A percentile compares a stretch with the other conserved stretches of the same genome.
phyloP scores from a whole-genome alignment of 1,140 invertebrate species.

The Asobara japonica region DNA sequence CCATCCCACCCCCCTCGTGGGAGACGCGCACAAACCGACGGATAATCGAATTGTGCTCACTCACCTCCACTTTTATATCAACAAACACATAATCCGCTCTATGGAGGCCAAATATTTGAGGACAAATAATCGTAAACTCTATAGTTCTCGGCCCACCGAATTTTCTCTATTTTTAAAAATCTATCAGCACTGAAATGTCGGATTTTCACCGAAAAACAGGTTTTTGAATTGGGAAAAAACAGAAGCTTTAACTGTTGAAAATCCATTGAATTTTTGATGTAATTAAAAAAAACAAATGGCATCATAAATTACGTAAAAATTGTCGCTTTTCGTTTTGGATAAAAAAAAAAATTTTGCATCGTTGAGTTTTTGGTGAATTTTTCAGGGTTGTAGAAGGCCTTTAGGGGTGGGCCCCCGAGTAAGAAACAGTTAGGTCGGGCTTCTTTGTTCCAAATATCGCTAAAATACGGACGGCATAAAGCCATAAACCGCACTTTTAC shows the following conservation, averaged over 20 bases:
- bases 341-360: neutral
- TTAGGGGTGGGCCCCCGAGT: neutral
- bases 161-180: neutral
- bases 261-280: too few species aligned
- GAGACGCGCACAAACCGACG: neutral
- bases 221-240: neutral
- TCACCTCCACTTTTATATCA: neutral
- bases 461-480: conserved; percentile 46
- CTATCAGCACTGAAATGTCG: too few species aligned
- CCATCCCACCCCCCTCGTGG: neutral
- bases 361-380: neutral
- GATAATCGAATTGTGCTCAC: conserved; percentile 4
- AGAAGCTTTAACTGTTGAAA: neutral
- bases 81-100: neutral
- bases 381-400: neutral
- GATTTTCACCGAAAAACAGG: too few species aligned
- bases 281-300: too few species aligned
- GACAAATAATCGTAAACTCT: neutral
- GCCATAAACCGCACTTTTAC: conserved; percentile 50
- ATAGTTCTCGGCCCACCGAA: neutral
- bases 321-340: neutral
- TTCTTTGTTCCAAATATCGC: conserved; percentile 47
- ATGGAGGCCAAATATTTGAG: neutral
- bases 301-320: too few species aligned
- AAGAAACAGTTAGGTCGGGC: conserved; percentile 38